Base-by-base conservation (phyloP, 2,797 vertebrate genomes). In the Lagodon rhomboides region DNA sequence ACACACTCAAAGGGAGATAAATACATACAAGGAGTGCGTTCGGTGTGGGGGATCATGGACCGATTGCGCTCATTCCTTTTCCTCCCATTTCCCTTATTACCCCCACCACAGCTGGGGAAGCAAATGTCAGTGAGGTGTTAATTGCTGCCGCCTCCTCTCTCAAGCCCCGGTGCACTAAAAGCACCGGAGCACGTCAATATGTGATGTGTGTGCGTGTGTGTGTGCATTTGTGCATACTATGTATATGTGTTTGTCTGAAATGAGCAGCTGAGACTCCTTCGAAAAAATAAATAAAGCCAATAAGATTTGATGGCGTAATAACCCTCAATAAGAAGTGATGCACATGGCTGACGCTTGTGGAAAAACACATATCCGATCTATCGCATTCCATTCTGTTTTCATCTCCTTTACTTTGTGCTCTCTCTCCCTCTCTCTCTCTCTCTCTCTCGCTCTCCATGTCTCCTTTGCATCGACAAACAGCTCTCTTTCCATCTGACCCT, bases 91-190 rank as follows among this genome's bases (percentile, higher is more conserved):
- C 73, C 77, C 74, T 73, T 77, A 83, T 78, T 84, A 80, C 83
- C 79, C 79, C 63, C 64, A 87, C 60, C 80, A 76, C 84, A 90
- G 87, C 82, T 85, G 68, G 83, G 81, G 80, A 81, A 68, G 79
- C 77, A 92, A 91, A 91, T 92, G 91, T 91, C 89, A 91, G 76
- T 27, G 75, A 88, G 82, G 76, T 89, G 84, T 91, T 93, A 94
- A 92, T 92, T 93, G 87, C 85, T 61, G 73, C 72, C 18, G 78
- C 68, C 70, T 85, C 53, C 16, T 87, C 68, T 85, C 82, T 72
- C 67, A 79, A 77, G 80, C 75, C 77, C 78, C 20, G 68, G 76
- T 84, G 83, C 75, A 77, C 80, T 76, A 47, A 86, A 86, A 80
- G 70, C 82, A 86, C 47, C 10, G 2, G 56, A 81, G 84, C 80